These are phyloP conservation scores for Phaonia tiefii DNA, from an alignment of 2,888 invertebrate genomes.

Conservation along the genomic window DNA sequence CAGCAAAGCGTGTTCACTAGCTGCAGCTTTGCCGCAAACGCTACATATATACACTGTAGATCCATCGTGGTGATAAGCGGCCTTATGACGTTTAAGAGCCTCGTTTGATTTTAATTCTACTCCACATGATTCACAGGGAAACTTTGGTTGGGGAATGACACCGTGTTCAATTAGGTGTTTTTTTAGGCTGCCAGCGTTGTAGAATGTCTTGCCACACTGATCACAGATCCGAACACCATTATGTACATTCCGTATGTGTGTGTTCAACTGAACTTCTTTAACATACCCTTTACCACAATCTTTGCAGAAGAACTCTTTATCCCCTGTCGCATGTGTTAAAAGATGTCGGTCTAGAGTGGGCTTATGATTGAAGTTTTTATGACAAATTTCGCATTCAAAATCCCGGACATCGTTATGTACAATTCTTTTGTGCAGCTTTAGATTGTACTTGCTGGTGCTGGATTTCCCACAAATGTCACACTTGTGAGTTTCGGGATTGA, in stretches of 20 bases:
- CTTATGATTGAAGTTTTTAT: slow-evolving; percentile 63
- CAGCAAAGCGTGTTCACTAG: slow-evolving; percentile 67
- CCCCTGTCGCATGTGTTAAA: slow-evolving; percentile 65
- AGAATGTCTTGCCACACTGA: slow-evolving; percentile 66
- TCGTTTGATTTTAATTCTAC: slow-evolving; percentile 64
- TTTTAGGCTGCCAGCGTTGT: slow-evolving; percentile 60
- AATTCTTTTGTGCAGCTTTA: slow-evolving; percentile 66
- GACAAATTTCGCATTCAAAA: slow-evolving; percentile 67
- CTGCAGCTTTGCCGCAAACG: slow-evolving; percentile 69
- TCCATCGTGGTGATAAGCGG: slow-evolving; percentile 68
- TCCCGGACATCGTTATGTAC: slow-evolving; percentile 60
- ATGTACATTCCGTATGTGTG: slow-evolving; percentile 65
- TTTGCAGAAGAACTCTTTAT: slow-evolving; percentile 67
- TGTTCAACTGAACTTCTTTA: slow-evolving; percentile 62
- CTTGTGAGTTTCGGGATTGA: slow-evolving; percentile 69
- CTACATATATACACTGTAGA: slow-evolving; percentile 67
- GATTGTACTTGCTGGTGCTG: slow-evolving; percentile 64
- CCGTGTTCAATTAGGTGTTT: slow-evolving; percentile 65
- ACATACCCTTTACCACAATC: slow-evolving; percentile 69
- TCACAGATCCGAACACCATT: slow-evolving; percentile 64
- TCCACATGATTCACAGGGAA: slow-evolving; percentile 68
- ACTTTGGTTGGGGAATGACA: slow-evolving; percentile 60
- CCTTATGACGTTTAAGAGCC: slow-evolving; percentile 68
- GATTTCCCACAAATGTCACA: slow-evolving; percentile 68
- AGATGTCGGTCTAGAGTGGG: slow-evolving; percentile 67